Base-by-base conservation (phyloP, 2,113 vertebrate genomes). In the Daubentonia madagascariensis region DNA sequence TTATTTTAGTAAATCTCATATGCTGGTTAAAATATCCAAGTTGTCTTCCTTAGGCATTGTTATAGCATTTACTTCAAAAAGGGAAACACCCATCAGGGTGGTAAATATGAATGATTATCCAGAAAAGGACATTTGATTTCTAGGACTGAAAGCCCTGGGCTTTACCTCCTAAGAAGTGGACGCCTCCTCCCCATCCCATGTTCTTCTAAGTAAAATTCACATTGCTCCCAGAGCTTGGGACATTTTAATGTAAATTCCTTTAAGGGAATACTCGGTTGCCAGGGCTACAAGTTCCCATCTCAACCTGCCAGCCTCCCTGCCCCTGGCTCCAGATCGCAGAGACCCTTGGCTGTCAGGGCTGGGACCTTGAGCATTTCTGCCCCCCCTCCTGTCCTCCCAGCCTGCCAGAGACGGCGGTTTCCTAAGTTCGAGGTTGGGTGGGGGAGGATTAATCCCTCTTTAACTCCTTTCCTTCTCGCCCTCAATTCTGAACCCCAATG, bases 161-260 rank as follows among this genome's bases (percentile, higher is more conserved):
- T 98, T 91, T 94, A 86, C 88, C 70, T 85, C 80, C 75, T 89
- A 90, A 81, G 73, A 94, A 68, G 67, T 32, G 28, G 32, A 43
- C 6, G 73, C 16, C 72, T 30, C 61, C 93, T 88, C 30, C 28
- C 30, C 28, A 84, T 8, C 43, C 52, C 40, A 52, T 75, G 89
- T 89, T 76, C 92, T 94, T 93, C 85, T 91, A 67, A 97, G 94
- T 93, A 98, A 97, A 98, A 96, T 92, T 94, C 94, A 25, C 70
- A 57, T 98, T 98, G 97, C 97, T 97, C 93, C 91, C 92, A 91
- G 95, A 97, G 93, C 84, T 96, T 96, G 93, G 92, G 98, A 98
- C 98, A 97, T 93, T 98, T 97, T 96, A 81, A 98, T 97, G 95
- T 98, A 98, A 97, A 98, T 99, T 98, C 98, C 98, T 98, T 95